Evolutionary conservation across 2,797 vertebrate genomes (phyloP).

Genomic region (Clarias platycephalus): DNA sequence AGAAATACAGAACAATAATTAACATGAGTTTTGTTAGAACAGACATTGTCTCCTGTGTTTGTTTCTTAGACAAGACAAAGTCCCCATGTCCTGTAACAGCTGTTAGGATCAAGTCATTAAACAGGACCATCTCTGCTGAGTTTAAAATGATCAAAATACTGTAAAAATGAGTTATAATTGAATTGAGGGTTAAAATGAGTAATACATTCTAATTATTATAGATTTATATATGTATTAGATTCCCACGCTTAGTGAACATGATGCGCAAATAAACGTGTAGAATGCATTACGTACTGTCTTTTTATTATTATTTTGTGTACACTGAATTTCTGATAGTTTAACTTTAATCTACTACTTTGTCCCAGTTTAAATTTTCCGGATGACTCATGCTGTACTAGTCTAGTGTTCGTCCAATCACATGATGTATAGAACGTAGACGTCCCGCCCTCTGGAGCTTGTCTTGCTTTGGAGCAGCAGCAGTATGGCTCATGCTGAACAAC

Average conservation of each 20-base stretch:
- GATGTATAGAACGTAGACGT: background rate
- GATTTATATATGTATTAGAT: background rate
- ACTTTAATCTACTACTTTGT: background rate
- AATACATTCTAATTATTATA: too few relatives aligned
- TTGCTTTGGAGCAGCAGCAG: background rate
- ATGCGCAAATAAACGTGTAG: background rate
- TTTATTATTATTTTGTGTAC: too few relatives aligned
- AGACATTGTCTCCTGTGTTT: background rate
- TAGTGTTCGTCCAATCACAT: background rate
- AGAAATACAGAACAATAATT: too few relatives aligned
- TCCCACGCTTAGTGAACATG: background rate
- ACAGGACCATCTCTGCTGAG: too few relatives aligned
- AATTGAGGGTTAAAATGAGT: background rate
- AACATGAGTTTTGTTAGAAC: background rate
- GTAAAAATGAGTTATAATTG: background rate
- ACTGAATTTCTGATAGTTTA: too few relatives aligned
- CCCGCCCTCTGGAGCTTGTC: background rate
- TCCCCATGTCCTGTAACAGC: background rate
- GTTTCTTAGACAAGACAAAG: background rate
- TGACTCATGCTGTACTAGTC: background rate
- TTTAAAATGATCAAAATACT: background rate
- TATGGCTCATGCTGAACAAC: background rate
- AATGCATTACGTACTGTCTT: too few relatives aligned
- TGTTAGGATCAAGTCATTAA: background rate
- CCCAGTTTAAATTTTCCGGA: background rate